Percentiles rank a stretch among this genome's conserved stretches.
Evolutionary conservation across 2,113 vertebrate genomes (phyloP).

Genomic region (Poecile atricapillus): DNA sequence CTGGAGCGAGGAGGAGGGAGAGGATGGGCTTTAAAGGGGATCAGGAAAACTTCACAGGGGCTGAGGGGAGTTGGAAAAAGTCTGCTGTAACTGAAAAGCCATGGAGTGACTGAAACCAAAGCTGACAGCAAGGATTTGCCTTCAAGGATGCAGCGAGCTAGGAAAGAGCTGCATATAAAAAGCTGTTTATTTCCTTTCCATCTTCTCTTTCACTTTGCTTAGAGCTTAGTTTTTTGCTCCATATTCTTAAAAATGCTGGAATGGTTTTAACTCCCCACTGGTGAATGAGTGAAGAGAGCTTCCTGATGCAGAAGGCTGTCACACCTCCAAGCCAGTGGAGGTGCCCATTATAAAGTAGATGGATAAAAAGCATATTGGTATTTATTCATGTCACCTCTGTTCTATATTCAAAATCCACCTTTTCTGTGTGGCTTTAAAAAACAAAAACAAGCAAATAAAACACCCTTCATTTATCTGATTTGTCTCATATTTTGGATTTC

Average conservation of each 20-base stretch:
- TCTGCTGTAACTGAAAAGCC: not conserved
- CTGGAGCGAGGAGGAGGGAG: not conserved
- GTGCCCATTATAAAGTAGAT: not conserved
- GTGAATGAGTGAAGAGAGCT: not conserved
- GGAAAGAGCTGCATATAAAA: not conserved
- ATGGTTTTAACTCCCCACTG: not conserved
- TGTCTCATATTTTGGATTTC: not conserved
- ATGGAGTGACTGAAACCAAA: not conserved
- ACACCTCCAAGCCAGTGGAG: not conserved
- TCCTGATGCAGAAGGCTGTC: not conserved
- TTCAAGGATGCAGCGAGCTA: not conserved
- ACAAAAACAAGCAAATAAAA: accelerated
- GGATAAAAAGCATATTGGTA: not conserved
- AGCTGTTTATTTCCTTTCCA: not conserved
- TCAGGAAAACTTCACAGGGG: not conserved
- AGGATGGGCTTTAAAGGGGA: not conserved
- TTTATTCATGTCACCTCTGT: not conserved
- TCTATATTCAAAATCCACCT: not conserved
- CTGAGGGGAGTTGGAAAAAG: not conserved
- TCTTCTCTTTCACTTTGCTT: not conserved
- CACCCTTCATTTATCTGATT: not conserved
- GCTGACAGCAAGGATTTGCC: not conserved
- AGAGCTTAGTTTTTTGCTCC: not conserved
- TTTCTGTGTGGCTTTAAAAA: not conserved
- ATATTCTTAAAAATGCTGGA: not conserved